phyloP scores from a whole-genome alignment of 1,140 invertebrate species.

The Eufriesea mexicana region DNA sequence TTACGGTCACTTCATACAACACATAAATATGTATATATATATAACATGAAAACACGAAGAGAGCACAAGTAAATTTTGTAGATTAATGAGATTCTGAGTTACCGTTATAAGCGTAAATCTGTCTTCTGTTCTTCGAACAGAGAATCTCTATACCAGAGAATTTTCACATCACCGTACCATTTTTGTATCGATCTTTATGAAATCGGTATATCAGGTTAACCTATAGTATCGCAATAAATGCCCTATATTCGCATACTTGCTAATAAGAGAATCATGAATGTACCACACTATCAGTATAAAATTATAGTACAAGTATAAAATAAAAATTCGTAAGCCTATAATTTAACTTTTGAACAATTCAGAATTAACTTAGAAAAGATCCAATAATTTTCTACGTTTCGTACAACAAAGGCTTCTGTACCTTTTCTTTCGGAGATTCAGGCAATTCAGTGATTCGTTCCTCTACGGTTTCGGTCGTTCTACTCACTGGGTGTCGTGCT shows the following conservation, averaged over 20 bases:
- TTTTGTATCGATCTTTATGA: not conserved
- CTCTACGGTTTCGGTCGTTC: conserved; percentile 81
- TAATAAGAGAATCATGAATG: not conserved
- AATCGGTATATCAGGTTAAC: not conserved
- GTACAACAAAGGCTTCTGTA: conserved; percentile 68
- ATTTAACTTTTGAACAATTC: not conserved
- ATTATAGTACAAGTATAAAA: not conserved
- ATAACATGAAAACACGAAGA: not conserved
- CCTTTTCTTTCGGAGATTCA: conserved; percentile 83
- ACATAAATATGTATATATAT: not conserved
- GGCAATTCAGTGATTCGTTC: conserved; percentile 80
- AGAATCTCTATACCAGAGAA: not conserved
- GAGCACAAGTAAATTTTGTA: not conserved
- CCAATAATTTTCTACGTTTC: conserved; percentile 11
- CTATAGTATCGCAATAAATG: not conserved
- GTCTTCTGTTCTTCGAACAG: not conserved
- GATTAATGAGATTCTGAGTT: not conserved
- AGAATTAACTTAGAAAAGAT: not conserved
- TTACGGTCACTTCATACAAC: not conserved
- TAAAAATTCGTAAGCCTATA: not conserved
- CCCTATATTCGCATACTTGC: not conserved
- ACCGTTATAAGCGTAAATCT: not conserved
- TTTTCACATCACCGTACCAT: not conserved
- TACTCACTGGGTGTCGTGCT: conserved; percentile 80
- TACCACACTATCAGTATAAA: not conserved